Evolutionary conservation across 23 tunicate species (phyloP).

Genomic region (Pegea sp.): DNA sequence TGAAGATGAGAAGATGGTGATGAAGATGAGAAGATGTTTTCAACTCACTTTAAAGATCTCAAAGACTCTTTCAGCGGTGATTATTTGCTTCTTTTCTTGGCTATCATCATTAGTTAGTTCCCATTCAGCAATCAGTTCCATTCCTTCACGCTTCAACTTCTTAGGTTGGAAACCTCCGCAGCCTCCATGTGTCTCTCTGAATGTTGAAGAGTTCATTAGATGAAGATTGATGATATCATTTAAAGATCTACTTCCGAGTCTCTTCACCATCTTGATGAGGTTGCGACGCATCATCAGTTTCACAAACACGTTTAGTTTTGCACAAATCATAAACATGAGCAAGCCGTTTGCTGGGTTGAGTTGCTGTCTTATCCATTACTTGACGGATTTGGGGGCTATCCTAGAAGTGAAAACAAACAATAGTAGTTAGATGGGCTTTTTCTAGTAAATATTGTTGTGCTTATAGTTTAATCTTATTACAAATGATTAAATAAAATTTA

Average conservation of each 20-base stretch:
- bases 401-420: too few relatives aligned
- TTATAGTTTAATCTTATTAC: too few relatives aligned
- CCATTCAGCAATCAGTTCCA: constrained; percentile 95
- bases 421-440: too few relatives aligned
- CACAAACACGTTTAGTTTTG: constrained; percentile 96
- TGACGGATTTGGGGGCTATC: constrained; percentile 72
- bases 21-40: too few relatives aligned
- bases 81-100: constrained; percentile 82
- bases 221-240: neutral
- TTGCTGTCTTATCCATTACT: constrained; percentile 51
- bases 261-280: constrained; percentile 65
- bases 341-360: constrained; percentile 72
- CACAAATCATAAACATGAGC: constrained; percentile 92
- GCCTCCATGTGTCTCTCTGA: constrained; percentile 78
- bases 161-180: constrained; percentile 98
- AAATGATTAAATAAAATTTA: too few relatives aligned
- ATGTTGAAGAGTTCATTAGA: too few relatives aligned
- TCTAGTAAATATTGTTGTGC: too few relatives aligned
- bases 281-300: constrained; percentile 71
- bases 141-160: constrained; percentile 38
- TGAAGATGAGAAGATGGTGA: too few relatives aligned
- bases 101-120: constrained; percentile 83
- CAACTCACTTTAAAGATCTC: constrained; percentile 78
- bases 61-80: constrained; percentile 89
- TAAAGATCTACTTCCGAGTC: constrained; percentile 44